Evolutionary conservation across 1,140 invertebrate species (phyloP), one percentile per base, ranked within the genome.

Genomic region (Drosophila orosa): DNA sequence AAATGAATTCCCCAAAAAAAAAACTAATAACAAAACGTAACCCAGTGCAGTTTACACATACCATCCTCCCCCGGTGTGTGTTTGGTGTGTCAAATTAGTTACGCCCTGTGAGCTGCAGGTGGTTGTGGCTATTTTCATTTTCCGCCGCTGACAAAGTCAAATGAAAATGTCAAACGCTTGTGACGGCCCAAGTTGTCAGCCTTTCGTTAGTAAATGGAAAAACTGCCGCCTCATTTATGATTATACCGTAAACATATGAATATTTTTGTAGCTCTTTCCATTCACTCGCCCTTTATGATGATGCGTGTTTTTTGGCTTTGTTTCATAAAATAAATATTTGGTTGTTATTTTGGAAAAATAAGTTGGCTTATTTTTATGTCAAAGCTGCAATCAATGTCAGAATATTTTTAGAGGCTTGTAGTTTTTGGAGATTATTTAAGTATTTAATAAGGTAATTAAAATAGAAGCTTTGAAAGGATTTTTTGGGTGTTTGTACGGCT

Each of bases 51-150:
- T 61, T 59, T 66, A 60, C 24, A 61, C 45, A 61, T 24, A 54
- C 22, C 15, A 35, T 22, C 57, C 17, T 29, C 35, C 37, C 22
- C 33, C 48, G n/a, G 13, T 35, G 31, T 29, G 42, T 62, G 47
- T 80, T 67, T 80, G 77, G 48, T 61, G 65, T 56, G 66, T 76
- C 59, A 76, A 86, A 86, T 86, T 86, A 87, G 79, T 87, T 87
- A 87, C 80, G 84, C 75, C 58, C 57, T 47, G 56, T 22, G 50
- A 62, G 39, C 27, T 72, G 82, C 82, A 86, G 82, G 82, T 85
- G 82, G 79, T 82, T 82, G 73, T 67, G 47, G 73, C 63, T 80
- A 63, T 37, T 77, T 54, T 40, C 3, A 42, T 39, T 13, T 19
- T 22, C 50, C 19, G 19, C 42, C 24, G 59, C 62, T 75, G 66